Evolutionary conservation across 2,888 invertebrate genomes (phyloP).

Genomic region (Tetropium fuscum): DNA sequence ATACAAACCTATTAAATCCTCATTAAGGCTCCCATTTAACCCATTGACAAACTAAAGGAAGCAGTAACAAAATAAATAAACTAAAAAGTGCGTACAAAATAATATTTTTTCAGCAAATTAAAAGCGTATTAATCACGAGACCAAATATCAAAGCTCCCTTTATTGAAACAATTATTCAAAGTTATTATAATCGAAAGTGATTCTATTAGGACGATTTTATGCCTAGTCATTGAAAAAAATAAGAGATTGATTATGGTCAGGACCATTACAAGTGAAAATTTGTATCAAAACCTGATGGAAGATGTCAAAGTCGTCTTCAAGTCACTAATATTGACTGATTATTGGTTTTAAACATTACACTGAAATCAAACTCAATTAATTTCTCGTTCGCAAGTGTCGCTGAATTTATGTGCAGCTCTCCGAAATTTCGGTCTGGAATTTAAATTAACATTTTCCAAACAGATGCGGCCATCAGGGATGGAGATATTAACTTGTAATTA

Average conservation of each 20-base stretch:
- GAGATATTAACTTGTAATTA: constrained; percentile 65
- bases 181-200: constrained; percentile 65
- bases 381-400: constrained; percentile 48
- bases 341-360: constrained; percentile 33
- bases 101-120: constrained; percentile 52
- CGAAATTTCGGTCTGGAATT: constrained; percentile 48
- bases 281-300: constrained; percentile 43
- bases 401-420: constrained; percentile 32
- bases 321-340: constrained; percentile 44
- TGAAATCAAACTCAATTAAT: constrained; percentile 51
- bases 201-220: constrained; percentile 62
- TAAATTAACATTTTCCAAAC: constrained; percentile 61
- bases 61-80: constrained; percentile 33
- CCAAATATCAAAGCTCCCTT: constrained; percentile 54
- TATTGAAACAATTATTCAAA: constrained; percentile 65
- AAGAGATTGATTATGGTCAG: constrained; percentile 59
- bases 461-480: constrained; percentile 61
- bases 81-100: constrained; percentile 37
- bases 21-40: constrained; percentile 1
- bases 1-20: constrained; percentile 11
- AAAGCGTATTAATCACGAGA: constrained; percentile 57
- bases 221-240: constrained; percentile 62
- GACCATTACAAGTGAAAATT: constrained; percentile 62
- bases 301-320: constrained; percentile 36
- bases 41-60: constrained; percentile 20